Evolutionary conservation across 2,888 invertebrate species (phyloP), one percentile per base, ranked within the genome.

Genomic region (Epiblema foenella): DNA sequence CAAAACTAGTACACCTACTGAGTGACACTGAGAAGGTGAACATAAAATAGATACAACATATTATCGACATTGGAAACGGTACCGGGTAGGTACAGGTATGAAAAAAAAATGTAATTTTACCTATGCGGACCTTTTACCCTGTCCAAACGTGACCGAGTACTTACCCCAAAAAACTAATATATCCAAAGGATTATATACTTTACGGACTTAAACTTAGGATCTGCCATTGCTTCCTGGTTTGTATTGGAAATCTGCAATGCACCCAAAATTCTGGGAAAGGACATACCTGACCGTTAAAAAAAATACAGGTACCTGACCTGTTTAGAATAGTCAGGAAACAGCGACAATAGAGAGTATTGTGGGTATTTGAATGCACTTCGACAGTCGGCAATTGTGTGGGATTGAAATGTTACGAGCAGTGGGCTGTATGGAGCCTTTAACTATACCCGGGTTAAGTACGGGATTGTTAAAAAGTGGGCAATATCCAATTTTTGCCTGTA

Each of bases 291-390:
- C 85, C 84, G 77, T 78, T 78, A 73, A 78, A 85, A 87, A 86
- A 87, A 84, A 82, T 75, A 71, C 79, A 83, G 81, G 84, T 88
- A 86, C 84, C 84, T 84, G 87, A 87, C 86, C 89, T 86, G 83
- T 84, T 85, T 81, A 77, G 79, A 81, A 80, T 74, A 78, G 79
- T 80, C 89, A 92, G 90, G 91, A 90, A 89, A 89, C 87, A 79
- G 84, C 83, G 85, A 90, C 91, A 91, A 90, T 87, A 75, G 80
- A 87, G 86, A 86, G 42, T 63, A 51, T 68, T 60, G 59, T 65
- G 52, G 58, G 42, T 52, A 46, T 17, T 65, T 64, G 42, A 66
- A 70, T 58, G 59, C 58, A 59, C 59, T 42, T 70, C 64, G 59
- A 29, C 60, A 54, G 59, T 56, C 57, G 17, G 69, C 63, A 64